Conservation (phyloP, 2,797 vertebrate species). For the Phyllotis vaccarum region DNA sequence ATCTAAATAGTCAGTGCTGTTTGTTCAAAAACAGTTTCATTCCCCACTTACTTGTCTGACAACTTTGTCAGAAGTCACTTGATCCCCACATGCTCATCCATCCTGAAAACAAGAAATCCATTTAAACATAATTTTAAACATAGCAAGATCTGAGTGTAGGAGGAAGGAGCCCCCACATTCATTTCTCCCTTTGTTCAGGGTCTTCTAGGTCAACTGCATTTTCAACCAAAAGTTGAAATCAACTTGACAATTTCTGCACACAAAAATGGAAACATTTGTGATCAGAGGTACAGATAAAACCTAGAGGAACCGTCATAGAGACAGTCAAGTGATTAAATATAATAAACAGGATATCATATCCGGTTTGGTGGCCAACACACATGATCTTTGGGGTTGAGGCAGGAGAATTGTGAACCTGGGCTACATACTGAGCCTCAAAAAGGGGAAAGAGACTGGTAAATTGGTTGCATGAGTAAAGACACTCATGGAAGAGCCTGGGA, state of each 20-base stretch:
- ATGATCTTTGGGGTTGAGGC: neutral
- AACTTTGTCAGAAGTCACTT: neutral
- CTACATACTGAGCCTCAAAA: neutral
- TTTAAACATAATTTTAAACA: neutral
- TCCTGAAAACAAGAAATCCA: neutral
- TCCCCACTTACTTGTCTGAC: neutral
- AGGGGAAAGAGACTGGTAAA: neutral
- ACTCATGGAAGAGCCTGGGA: neutral
- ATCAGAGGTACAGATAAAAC: neutral
- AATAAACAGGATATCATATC: neutral
- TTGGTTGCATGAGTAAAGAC: neutral
- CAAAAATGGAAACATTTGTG: neutral
- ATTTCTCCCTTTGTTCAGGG: neutral
- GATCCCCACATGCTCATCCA: neutral
- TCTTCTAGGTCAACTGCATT: neutral
- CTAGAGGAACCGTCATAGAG: neutral
- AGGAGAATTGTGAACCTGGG: neutral
- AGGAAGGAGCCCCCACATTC: neutral
- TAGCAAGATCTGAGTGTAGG: neutral
- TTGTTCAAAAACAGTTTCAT: neutral
- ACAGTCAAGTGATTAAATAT: neutral
- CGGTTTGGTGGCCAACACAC: neutral
- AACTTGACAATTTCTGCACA: neutral
- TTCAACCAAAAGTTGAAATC: conserved; percentile 36
- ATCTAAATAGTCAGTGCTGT: neutral